Percentiles rank a stretch among this genome's conserved stretches.
phyloP scores from a whole-genome alignment of 2,797 vertebrate species.

The Macrochelys suwanniensis region DNA sequence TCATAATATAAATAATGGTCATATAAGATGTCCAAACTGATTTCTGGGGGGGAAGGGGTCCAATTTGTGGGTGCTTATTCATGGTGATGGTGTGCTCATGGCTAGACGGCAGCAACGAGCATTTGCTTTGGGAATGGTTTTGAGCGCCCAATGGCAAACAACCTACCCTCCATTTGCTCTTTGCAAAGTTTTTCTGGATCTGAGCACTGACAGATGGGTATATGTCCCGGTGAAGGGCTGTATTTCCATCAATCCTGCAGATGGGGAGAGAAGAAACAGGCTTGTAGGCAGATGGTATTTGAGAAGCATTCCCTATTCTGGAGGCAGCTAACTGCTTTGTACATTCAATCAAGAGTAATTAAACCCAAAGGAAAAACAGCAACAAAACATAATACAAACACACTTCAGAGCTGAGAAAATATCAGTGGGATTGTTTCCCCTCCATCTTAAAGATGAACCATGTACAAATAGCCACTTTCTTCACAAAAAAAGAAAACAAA shows the following conservation, averaged over 20 bases:
- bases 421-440: slow-evolving; percentile 43
- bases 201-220: slow-evolving; percentile 92
- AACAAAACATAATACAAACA: slow-evolving; percentile 70
- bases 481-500: background rate
- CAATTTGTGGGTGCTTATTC: background rate
- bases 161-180: slow-evolving; percentile 95
- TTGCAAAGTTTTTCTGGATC: slow-evolving; percentile 94
- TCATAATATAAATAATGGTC: fast-evolving
- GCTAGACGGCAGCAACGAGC: background rate
- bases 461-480: slow-evolving; percentile 39
- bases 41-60: background rate
- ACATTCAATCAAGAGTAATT: slow-evolving; percentile 76
- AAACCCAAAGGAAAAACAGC: slow-evolving; percentile 76
- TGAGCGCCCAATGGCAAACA: slow-evolving; percentile 4
- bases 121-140: background rate
- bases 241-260: slow-evolving; percentile 91
- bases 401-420: slow-evolving; percentile 43
- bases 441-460: slow-evolving; percentile 48
- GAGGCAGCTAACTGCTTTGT: slow-evolving; percentile 59
- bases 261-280: slow-evolving; percentile 60
- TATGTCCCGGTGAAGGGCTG: slow-evolving; percentile 90
- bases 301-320: slow-evolving; percentile 67
- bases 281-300: slow-evolving; percentile 65
- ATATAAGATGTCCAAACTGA: background rate
- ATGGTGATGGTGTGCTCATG: background rate